phyloP scores from a whole-genome alignment of 2,113 vertebrate species.

The Lepus europaeus region DNA sequence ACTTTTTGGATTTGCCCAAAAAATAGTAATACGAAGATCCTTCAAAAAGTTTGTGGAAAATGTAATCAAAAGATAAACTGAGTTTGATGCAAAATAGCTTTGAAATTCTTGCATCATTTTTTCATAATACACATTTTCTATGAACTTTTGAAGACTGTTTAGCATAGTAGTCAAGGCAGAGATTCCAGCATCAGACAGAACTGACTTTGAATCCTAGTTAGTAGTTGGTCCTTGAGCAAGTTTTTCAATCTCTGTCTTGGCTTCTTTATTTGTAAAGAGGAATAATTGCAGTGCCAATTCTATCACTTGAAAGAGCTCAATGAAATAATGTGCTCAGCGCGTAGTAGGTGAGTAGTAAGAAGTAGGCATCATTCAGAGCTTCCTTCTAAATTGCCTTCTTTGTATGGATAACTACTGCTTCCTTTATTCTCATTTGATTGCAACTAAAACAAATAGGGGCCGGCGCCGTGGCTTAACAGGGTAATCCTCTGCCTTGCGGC shows the following conservation, averaged over 20 bases:
- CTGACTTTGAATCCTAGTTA: background rate
- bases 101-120: no score
- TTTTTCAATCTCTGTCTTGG: background rate
- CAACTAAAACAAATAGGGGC: background rate
- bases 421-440: background rate
- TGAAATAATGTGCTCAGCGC: background rate
- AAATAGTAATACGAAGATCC: background rate
- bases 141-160: background rate
- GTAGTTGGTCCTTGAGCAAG: background rate
- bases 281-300: background rate
- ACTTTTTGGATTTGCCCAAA: background rate
- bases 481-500: no score
- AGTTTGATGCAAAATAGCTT: no score
- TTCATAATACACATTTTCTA: no score
- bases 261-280: constrained; percentile 23
- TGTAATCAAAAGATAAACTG: no score
- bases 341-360: background rate
- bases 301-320: background rate
- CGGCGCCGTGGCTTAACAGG: no score
- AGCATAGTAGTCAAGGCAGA: background rate
- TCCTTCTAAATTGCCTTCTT: background rate
- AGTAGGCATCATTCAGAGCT: background rate
- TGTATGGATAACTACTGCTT: background rate
- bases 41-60: no score
- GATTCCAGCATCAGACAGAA: background rate